Base-by-base conservation (phyloP, 2,113 vertebrate species). In the Phaetusa simplex region DNA sequence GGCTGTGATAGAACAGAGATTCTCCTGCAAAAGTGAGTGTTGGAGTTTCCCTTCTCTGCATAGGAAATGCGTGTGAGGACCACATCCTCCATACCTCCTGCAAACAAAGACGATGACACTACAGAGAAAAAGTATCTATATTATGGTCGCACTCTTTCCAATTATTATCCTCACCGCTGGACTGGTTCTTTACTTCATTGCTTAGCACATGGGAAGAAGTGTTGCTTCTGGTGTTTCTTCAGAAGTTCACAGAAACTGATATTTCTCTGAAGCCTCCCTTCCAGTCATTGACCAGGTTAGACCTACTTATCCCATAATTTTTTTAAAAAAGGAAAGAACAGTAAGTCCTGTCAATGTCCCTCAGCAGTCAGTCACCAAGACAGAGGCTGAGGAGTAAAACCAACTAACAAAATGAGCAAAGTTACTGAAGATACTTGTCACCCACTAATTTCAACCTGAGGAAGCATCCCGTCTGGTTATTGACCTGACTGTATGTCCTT, bases 101-200 rank as follows among this genome's bases (percentile, higher is more conserved):
- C 34, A 19, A 22, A 19, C 2, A 0, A 11, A 34, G 65, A 11
- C 8, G n/a, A 50, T 20, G 86, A 66, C 4, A 8, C 13, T 1
- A 8, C 20, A 30, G 21, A 52, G 14, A 12, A 72, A 34, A 83
- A n/a, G 21, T 3, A 22, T 0, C 2, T 9, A 8, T 5, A 1
- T 8, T 6, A 4, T 32, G 6, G 4, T 79, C 2, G 0, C 14
- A 5, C 6, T 34, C 49, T 53, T 77, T 52, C 5, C 0, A 12
- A 5, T 22, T 49, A 4, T 43, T 52, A 12, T 10, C 43, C 30
- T 53, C 27, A 14, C 26, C 42, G 17, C 40, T 15, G 50, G 32
- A 3, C 40, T 42, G 30, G 22, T 14, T 7, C 3, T 56, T 62
- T 11, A 8, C 27, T 53, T 62, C 17, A n/a, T 42, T 17, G 3